Conservation (phyloP, 2,888 invertebrate genomes). For the Heliconius erato region DNA sequence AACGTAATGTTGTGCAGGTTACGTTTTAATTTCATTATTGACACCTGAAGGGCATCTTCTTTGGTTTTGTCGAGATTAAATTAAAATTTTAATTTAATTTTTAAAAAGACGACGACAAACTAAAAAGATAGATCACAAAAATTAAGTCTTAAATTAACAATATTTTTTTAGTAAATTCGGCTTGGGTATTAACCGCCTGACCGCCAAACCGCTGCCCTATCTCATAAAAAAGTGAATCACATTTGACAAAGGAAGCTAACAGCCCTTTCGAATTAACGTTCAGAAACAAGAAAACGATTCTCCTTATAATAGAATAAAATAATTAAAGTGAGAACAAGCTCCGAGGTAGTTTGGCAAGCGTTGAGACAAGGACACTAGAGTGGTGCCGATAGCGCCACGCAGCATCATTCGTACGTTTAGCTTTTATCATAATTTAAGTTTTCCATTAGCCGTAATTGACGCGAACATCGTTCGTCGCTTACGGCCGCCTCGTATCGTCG, state of each 20-base stretch:
- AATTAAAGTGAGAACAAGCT: not conserved
- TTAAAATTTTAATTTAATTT: no score
- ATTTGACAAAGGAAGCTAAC: not conserved
- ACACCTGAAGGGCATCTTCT: no score
- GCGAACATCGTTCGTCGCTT: slow-evolving; percentile 85
- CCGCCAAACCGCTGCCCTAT: not conserved
- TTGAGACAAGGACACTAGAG: slow-evolving; percentile 48
- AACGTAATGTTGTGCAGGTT: no score
- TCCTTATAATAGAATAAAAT: not conserved
- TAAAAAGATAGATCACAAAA: not conserved
- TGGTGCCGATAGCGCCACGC: slow-evolving; percentile 62
- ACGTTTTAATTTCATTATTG: no score
- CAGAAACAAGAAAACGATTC: not conserved
- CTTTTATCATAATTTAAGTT: slow-evolving; percentile 86
- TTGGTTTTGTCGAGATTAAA: no score
- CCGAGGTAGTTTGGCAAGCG: slow-evolving; percentile 4
- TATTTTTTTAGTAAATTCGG: not conserved
- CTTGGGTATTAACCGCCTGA: not conserved
- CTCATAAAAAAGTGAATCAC: not conserved
- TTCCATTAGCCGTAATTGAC: slow-evolving; percentile 86
- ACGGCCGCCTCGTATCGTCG: slow-evolving; percentile 74
- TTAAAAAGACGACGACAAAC: no score
- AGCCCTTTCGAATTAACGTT: not conserved
- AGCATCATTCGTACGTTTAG: slow-evolving; percentile 77
- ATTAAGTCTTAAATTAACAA: not conserved